Evolutionary conservation across 2,113 vertebrate genomes (phyloP).

Genomic region (Melanotaenia duboulayi): DNA sequence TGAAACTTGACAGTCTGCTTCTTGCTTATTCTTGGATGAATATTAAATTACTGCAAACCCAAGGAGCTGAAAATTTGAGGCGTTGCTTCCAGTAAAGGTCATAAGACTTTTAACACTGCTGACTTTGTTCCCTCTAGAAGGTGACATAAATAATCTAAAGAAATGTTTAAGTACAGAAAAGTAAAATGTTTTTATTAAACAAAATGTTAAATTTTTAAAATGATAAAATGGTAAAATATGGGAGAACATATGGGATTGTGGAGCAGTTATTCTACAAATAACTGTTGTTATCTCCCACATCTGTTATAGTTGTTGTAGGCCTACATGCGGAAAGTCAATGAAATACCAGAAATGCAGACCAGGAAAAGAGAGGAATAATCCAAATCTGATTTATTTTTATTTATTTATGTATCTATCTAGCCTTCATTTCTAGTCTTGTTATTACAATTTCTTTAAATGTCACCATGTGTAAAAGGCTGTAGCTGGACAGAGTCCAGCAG

Average conservation of each 20-base stretch:
- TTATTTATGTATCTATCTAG: too few species aligned
- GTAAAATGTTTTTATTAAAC: too few species aligned
- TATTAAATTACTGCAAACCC: conserved; percentile 1
- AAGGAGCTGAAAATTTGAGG: not conserved
- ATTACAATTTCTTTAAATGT: conserved; percentile 43
- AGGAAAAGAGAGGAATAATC: not conserved
- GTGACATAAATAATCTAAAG: not conserved
- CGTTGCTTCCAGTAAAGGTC: conserved; percentile 14
- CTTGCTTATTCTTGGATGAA: conserved; percentile 1
- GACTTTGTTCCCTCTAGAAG: not conserved
- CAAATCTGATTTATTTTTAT: conserved; percentile 26
- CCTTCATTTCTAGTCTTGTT: conserved; percentile 39
- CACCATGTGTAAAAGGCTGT: conserved; percentile 15
- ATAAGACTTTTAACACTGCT: conserved; percentile 8
- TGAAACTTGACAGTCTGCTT: not conserved
- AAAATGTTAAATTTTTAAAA: too few species aligned
- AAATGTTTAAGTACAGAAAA: too few species aligned
- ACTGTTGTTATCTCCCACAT: not conserved
- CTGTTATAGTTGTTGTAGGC: not conserved
- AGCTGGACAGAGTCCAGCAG: not conserved
- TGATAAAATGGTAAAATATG: too few species aligned
- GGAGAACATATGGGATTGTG: too few species aligned
- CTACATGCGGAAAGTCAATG: not conserved
- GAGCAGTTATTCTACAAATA: not conserved
- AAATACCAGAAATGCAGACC: not conserved